Conservation (phyloP, 2,113 vertebrate species). For the Menura novaehollandiae region DNA sequence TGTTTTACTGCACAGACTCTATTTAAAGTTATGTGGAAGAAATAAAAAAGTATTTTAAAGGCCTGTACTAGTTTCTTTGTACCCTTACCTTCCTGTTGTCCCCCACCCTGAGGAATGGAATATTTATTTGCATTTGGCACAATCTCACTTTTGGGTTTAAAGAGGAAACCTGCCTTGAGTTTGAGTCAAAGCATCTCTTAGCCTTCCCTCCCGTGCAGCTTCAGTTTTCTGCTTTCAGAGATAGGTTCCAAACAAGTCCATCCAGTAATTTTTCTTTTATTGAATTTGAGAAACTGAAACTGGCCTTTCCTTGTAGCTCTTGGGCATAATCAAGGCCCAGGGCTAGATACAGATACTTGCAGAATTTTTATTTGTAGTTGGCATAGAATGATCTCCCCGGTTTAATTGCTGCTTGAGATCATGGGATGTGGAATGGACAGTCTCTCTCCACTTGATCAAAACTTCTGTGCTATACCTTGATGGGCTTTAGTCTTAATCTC, state of each 20-base stretch:
- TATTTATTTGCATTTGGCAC: background rate
- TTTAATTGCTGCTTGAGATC: background rate
- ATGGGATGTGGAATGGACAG: background rate
- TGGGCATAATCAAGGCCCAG: background rate
- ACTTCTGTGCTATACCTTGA: background rate
- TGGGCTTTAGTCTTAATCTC: background rate
- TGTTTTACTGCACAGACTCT: background rate
- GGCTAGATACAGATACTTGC: background rate
- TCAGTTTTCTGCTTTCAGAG: background rate
- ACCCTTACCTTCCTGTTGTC: background rate
- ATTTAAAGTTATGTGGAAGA: background rate
- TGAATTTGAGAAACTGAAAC: background rate
- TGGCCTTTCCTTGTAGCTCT: background rate
- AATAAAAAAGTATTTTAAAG: background rate
- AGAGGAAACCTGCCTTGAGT: background rate
- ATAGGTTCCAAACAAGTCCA: background rate
- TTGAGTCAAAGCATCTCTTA: background rate
- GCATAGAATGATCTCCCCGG: background rate
- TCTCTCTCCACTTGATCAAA: background rate
- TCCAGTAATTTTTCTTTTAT: background rate
- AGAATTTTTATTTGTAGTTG: background rate
- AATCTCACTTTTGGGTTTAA: background rate
- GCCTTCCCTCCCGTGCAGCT: background rate
- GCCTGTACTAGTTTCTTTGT: background rate
- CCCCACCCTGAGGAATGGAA: accelerated